Evolutionary conservation across 2,797 vertebrate species (phyloP).

Genomic region (Fringilla coelebs): DNA sequence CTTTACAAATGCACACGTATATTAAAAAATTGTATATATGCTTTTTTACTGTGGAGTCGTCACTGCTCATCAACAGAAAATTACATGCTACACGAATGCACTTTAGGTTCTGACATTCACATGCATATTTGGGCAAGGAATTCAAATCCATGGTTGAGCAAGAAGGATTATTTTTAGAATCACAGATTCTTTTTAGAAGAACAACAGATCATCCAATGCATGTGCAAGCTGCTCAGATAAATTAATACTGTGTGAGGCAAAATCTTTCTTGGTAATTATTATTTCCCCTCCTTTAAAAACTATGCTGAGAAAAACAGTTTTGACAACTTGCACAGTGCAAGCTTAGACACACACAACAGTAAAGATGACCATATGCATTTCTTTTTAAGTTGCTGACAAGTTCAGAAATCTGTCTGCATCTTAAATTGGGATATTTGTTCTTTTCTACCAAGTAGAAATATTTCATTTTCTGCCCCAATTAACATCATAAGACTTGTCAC

Average conservation of each 20-base stretch:
- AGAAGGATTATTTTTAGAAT: conserved; percentile 15
- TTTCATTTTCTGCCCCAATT: conserved; percentile 67
- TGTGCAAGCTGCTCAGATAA: conserved; percentile 1
- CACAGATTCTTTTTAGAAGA: neutral
- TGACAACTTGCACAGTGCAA: neutral
- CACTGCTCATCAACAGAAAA: neutral
- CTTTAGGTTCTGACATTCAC: conserved; percentile 4
- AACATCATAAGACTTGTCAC: conserved; percentile 60
- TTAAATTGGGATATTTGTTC: conserved; percentile 25
- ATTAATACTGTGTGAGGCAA: neutral
- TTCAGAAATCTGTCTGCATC: neutral
- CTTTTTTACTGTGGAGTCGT: neutral
- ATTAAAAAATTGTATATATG: neutral
- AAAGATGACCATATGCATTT: neutral
- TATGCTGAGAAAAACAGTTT: neutral
- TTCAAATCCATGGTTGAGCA: conserved; percentile 22
- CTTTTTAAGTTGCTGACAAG: neutral
- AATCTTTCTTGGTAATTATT: neutral
- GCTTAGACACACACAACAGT: neutral
- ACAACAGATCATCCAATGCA: neutral
- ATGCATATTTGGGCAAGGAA: conserved; percentile 58
- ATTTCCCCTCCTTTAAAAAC: neutral
- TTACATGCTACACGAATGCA: neutral
- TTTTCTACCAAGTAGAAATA: conserved; percentile 57
- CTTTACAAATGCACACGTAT: neutral